These are phyloP conservation scores for Sander vitreus DNA, from an alignment of 2,113 vertebrate species.

Conservation along the genomic window DNA sequence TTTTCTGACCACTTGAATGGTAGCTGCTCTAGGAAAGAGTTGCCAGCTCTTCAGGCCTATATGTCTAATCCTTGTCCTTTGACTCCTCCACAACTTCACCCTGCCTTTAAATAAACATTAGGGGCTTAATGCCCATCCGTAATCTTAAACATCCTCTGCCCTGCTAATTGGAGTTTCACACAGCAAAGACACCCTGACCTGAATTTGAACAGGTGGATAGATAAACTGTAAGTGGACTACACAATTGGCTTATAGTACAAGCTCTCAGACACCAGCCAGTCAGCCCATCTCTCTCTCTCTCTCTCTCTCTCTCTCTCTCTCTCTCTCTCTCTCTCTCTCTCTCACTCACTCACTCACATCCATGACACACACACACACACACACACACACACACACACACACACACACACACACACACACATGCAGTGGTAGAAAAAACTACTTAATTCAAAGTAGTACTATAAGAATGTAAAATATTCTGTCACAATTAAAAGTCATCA, in stretches of 20 bases:
- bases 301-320: background rate
- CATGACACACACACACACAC: background rate
- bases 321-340: background rate
- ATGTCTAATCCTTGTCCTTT: conserved; percentile 63
- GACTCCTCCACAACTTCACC: conserved; percentile 50
- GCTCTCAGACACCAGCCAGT: conserved; percentile 37
- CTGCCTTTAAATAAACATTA: conserved; percentile 80
- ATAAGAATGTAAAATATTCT: background rate
- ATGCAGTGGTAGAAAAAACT: background rate
- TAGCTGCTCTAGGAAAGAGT: conserved; percentile 21
- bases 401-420: background rate
- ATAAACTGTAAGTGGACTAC: conserved; percentile 64
- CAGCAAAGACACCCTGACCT: conserved; percentile 64
- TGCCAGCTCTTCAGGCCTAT: conserved; percentile 16
- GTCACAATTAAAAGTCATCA: background rate
- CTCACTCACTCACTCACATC: background rate
- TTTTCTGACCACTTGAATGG: background rate
- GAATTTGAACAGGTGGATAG: conserved; percentile 71
- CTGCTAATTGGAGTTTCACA: conserved; percentile 77
- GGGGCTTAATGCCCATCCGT: conserved; percentile 71
- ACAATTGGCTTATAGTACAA: conserved; percentile 67
- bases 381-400: background rate
- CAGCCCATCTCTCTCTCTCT: background rate
- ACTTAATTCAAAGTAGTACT: background rate
- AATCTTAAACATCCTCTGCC: conserved; percentile 74